These are phyloP conservation scores for Tortricodes alternella DNA, from an alignment of 2,888 invertebrate species.

Conservation along the genomic window DNA sequence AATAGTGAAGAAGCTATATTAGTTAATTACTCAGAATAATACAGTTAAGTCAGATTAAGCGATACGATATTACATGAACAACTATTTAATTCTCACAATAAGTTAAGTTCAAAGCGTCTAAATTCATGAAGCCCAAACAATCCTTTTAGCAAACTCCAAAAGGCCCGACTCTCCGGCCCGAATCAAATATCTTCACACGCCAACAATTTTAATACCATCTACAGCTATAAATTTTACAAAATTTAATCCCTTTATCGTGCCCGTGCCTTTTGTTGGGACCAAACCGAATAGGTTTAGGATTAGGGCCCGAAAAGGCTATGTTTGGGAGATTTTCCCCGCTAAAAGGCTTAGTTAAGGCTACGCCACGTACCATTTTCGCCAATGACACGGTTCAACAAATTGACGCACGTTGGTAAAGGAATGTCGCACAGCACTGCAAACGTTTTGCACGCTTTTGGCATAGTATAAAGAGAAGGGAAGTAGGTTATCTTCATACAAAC, in stretches of 20 bases:
- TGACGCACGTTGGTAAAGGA: background rate
- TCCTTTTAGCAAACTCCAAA: slow-evolving; percentile 10
- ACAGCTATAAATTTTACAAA: slow-evolving; percentile 65
- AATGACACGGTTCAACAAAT: background rate
- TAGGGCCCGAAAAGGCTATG: slow-evolving; percentile 50
- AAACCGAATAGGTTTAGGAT: slow-evolving; percentile 52
- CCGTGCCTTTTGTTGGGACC: slow-evolving; percentile 53
- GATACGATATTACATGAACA: background rate
- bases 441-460: too few species aligned
- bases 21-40: background rate
- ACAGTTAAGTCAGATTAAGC: background rate
- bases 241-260: slow-evolving; percentile 75
- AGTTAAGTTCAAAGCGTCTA: background rate
- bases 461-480: too few species aligned
- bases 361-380: too few species aligned
- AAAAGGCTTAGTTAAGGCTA: background rate
- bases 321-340: slow-evolving; percentile 34
- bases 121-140: slow-evolving; percentile 19
- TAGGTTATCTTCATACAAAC: too few species aligned
- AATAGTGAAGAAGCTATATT: too few species aligned
- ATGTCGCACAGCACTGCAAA: background rate
- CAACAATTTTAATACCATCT: slow-evolving; percentile 46
- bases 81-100: background rate
- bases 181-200: slow-evolving; percentile 48
- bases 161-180: slow-evolving; percentile 29